Evolutionary conservation across 2,888 invertebrate species (phyloP).

Genomic region (Mesochorus sp.): DNA sequence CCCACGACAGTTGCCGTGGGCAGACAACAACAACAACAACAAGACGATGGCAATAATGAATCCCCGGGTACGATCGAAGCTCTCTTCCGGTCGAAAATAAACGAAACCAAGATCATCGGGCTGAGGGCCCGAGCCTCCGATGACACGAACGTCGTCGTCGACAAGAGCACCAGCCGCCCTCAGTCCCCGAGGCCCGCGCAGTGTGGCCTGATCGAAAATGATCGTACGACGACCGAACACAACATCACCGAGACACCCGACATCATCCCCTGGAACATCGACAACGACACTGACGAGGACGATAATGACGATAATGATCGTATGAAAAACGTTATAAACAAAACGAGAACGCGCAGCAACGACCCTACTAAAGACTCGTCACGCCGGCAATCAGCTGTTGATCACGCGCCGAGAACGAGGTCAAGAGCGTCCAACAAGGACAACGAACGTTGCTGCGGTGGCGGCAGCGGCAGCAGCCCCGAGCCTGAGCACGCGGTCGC

Average conservation of each 20-base stretch:
- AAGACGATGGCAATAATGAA: too few relatives aligned
- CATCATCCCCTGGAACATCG: not conserved
- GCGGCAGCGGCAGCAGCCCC: slow-evolving; percentile 58
- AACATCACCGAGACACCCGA: not conserved
- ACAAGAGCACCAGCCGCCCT: slow-evolving; percentile 64
- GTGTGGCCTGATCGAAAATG: slow-evolving; percentile 77
- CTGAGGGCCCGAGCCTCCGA: slow-evolving; percentile 66
- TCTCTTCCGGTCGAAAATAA: slow-evolving; percentile 31
- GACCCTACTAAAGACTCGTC: slow-evolving; percentile 42
- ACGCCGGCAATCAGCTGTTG: slow-evolving; percentile 28
- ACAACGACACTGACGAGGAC: not conserved
- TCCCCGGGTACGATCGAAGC: too few relatives aligned
- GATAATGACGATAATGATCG: slow-evolving; percentile 21
- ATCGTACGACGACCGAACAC: slow-evolving; percentile 23
- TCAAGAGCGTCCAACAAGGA: slow-evolving; percentile 66
- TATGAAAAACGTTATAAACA: slow-evolving; percentile 19
- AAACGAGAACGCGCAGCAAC: not conserved
- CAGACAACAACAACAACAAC: too few relatives aligned
- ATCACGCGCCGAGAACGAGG: slow-evolving; percentile 16
- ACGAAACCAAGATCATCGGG: too few relatives aligned
- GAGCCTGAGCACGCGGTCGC: slow-evolving; percentile 81
- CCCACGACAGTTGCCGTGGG: too few relatives aligned
- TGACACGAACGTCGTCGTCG: slow-evolving; percentile 57
- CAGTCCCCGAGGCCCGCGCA: slow-evolving; percentile 78
- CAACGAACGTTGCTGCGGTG: slow-evolving; percentile 14